These are phyloP conservation scores for Empidonax traillii DNA, from an alignment of 2,113 vertebrate genomes.

Conservation along the genomic window DNA sequence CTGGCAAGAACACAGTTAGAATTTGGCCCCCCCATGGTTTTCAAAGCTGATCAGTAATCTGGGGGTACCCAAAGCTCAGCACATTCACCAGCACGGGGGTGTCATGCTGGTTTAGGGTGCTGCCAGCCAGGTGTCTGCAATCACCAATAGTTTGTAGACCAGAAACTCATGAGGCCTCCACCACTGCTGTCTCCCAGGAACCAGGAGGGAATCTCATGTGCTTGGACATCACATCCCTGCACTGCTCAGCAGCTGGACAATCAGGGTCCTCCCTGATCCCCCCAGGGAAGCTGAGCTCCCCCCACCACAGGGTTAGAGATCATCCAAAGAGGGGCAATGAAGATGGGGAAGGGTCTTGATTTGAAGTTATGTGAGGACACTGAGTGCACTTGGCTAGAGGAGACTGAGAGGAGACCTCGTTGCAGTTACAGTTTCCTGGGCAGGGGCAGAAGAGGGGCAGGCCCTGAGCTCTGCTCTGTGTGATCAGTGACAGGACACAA, in stretches of 20 bases:
- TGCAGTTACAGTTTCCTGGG: neutral
- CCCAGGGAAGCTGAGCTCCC: neutral
- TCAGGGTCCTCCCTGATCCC: neutral
- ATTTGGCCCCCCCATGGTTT: neutral
- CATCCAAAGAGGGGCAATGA: neutral
- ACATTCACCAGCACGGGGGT: fast-evolving
- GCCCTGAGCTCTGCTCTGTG: neutral
- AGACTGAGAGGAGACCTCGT: neutral
- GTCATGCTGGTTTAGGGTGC: neutral
- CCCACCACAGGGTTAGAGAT: neutral
- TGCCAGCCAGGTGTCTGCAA: neutral
- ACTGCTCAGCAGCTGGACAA: neutral
- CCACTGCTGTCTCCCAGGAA: neutral
- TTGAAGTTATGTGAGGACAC: neutral
- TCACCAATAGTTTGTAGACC: neutral
- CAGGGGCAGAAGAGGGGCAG: neutral
- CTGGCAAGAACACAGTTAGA: neutral
- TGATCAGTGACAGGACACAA: neutral
- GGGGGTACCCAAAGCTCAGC: neutral
- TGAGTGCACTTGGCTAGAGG: neutral
- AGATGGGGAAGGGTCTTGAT: neutral
- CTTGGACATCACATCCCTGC: neutral
- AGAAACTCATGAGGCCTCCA: neutral
- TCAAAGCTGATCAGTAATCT: neutral
- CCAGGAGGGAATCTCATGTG: neutral